These are phyloP conservation scores for Platanista minor DNA, from an alignment of 2,113 vertebrate genomes.

Conservation along the genomic window DNA sequence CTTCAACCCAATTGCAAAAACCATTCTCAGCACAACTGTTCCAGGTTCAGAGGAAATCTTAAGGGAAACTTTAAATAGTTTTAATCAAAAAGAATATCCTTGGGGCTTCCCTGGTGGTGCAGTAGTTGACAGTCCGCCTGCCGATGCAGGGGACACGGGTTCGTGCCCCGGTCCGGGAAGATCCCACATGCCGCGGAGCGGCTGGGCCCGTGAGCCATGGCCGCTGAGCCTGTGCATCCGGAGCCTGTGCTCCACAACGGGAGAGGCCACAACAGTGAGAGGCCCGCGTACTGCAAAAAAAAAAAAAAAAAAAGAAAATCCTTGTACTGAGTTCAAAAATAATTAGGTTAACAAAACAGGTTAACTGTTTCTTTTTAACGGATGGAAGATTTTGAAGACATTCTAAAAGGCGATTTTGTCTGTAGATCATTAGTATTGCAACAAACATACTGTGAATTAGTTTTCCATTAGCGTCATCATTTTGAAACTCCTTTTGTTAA, in stretches of 20 bases:
- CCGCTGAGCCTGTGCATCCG: too few relatives aligned
- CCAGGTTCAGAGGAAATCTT: not conserved
- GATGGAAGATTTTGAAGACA: not conserved
- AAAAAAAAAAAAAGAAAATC: conserved; percentile 14
- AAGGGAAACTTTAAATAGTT: conserved; percentile 26
- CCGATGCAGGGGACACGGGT: too few relatives aligned
- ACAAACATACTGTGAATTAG: not conserved
- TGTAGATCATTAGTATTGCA: not conserved
- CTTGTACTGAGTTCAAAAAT: conserved; percentile 27
- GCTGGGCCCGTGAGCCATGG: too few relatives aligned
- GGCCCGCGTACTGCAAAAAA: too few relatives aligned
- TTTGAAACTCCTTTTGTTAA: not conserved
- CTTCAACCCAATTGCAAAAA: not conserved
- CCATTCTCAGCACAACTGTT: not conserved
- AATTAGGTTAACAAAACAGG: not conserved
- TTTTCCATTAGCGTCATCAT: not conserved
- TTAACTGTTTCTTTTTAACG: conserved; percentile 2
- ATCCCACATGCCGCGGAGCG: too few relatives aligned
- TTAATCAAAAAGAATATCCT: not conserved
- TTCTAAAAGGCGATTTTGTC: not conserved
- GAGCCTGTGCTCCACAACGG: too few relatives aligned
- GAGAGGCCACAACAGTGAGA: too few relatives aligned
- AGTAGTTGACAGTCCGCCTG: too few relatives aligned
- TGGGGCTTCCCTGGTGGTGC: too few relatives aligned
- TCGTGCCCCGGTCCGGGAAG: too few relatives aligned